Evolutionary conservation across 37 sponge, comb jelly and placozoan species (phyloP).

Genomic region (Lycopodina hypogea): DNA sequence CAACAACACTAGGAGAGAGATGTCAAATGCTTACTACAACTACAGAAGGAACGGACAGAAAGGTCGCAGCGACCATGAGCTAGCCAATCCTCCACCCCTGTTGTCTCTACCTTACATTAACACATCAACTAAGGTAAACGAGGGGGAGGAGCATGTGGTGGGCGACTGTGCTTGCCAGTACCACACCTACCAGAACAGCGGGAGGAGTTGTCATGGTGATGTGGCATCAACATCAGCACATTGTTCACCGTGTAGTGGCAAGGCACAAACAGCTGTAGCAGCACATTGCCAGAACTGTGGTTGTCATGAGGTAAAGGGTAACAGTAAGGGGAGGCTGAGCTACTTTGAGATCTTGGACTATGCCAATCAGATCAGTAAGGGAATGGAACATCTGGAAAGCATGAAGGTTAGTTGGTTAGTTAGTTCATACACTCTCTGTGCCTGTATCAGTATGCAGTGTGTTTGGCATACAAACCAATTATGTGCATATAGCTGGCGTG

Average conservation of each 20-base stretch:
- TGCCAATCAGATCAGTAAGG: slow-evolving; percentile 61
- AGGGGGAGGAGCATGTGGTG: not conserved
- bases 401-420: slow-evolving; percentile 49
- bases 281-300: not conserved
- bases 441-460: not conserved
- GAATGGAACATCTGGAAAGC: slow-evolving; percentile 75
- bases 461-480: not conserved
- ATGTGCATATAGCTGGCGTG: not conserved
- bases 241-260: not conserved
- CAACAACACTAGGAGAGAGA: not conserved
- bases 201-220: not conserved
- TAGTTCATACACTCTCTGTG: not conserved
- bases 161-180: not conserved
- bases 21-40: not conserved
- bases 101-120: not conserved
- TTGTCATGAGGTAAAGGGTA: too few relatives aligned
- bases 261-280: not conserved
- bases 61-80: not conserved
- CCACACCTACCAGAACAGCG: not conserved
- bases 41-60: not conserved
- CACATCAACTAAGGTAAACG: not conserved
- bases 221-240: not conserved
- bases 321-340: slow-evolving; percentile 7
- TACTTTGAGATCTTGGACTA: slow-evolving; percentile 58
- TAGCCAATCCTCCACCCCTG: not conserved